These are phyloP conservation scores for Hypocryptadius cinnamomeus DNA, from an alignment of 2,113 vertebrate genomes.

Conservation along the genomic window DNA sequence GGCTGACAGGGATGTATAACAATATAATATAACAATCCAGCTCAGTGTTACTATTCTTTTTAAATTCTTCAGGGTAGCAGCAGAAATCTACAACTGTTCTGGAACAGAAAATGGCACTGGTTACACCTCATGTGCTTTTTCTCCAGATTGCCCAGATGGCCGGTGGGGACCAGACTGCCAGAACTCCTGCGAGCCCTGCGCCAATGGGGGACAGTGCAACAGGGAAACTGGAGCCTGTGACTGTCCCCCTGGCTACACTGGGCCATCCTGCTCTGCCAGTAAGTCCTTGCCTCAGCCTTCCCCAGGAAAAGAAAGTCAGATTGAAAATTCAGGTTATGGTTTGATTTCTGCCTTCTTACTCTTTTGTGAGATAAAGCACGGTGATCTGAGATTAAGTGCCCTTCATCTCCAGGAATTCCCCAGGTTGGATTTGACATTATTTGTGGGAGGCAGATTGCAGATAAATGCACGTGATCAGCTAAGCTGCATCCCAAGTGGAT, in stretches of 20 bases:
- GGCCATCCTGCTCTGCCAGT: constrained; percentile 57
- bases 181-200: constrained; percentile 56
- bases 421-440: neutral
- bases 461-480: neutral
- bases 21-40: neutral
- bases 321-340: neutral
- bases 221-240: constrained; percentile 64
- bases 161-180: constrained; percentile 69
- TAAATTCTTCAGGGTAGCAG: neutral
- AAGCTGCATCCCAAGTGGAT: neutral
- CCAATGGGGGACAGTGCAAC: constrained; percentile 66
- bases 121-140: neutral
- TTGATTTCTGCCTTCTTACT: neutral
- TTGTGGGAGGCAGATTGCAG: neutral
- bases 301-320: neutral
- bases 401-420: neutral
- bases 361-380: neutral
- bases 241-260: constrained; percentile 66
- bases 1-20: neutral
- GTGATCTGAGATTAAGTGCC: neutral
- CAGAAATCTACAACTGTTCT: neutral
- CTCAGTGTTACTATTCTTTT: neutral
- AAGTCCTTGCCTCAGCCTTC: constrained; percentile 1
- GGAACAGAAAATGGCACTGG: neutral
- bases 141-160: constrained; percentile 65